Base-by-base conservation (phyloP, 2,113 vertebrate genomes). In the Hirundichthys speculiger region DNA sequence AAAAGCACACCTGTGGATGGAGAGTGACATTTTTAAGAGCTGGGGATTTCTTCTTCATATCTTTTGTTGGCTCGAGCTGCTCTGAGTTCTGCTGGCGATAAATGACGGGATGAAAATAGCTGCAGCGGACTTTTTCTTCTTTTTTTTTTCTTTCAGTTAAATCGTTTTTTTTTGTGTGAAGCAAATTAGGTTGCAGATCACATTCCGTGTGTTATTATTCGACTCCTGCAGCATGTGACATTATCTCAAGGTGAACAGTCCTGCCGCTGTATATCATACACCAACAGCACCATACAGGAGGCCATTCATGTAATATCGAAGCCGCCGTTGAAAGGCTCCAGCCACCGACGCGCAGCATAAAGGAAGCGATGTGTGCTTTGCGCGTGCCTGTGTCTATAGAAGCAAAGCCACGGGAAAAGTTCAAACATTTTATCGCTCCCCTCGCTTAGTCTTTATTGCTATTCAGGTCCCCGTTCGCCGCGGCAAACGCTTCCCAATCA, bases 191-290 rank as follows among this genome's bases (percentile, higher is more conserved):
- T 20, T 82, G 61, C 80, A 42, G 19, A 40, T 72, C 56, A 66
- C 62, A 65, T 71, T 56, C 25, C 10, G 1, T 21, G 27, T 49
- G 20, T 74, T 82, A 66, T 51, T 82, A 67, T 80, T 82, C 70
- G 25, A n/a, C 69, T 64, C 42, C n/a, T 25, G 48, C 58, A 40
- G 52, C 60, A 27, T 56, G 6, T 38, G 58, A 48, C 60, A 50
- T 56, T 74, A 60, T 51, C 50, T 79, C 56, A 84, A 85, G 77
- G 72, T 83, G 69, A 84, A 48, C 25, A 53, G 38, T 25, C 38
- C 13, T 19, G 13, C 25, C 18, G 34, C 55, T 63, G 41, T 54
- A 40, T 52, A 41, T 73, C 56, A 78, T 61, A 52, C 40, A 21
- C n/a, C 16, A 75, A 50, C 61, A 67, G 51, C 21, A 39, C 11